These are phyloP conservation scores for Crossaster papposus DNA, from an alignment of 53 echinoderm and acorn worm species.

Conservation along the genomic window DNA sequence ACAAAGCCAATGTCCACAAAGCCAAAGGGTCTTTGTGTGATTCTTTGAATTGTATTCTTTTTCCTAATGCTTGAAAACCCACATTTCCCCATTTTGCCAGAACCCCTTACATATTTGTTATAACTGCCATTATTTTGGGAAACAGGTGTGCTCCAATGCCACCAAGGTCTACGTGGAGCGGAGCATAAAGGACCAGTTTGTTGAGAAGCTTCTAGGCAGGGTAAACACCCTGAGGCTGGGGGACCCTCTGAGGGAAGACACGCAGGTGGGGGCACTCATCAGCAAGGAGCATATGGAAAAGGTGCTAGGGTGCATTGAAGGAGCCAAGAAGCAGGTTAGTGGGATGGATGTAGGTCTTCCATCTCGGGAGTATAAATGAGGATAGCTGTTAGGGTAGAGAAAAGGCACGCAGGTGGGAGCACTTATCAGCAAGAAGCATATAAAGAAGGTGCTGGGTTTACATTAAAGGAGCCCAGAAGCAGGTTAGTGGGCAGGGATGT, in stretches of 20 bases:
- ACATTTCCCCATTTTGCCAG: too few species aligned
- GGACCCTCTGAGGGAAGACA: conserved; percentile 78
- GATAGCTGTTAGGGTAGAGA: too few species aligned
- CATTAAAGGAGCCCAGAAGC: conserved; percentile 85
- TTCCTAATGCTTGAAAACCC: too few species aligned
- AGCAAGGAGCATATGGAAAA: conserved; percentile 82
- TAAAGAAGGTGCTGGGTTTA: conserved; percentile 84
- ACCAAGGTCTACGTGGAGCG: conserved; percentile 91
- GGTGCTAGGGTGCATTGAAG: conserved; percentile 82
- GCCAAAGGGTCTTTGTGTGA: too few species aligned
- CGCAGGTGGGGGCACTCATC: conserved; percentile 86
- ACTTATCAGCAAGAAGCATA: conserved; percentile 76
- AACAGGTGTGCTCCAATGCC: conserved; percentile 93
- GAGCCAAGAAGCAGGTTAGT: conserved; percentile 89
- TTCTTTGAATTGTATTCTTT: too few species aligned
- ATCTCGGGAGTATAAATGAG: too few species aligned
- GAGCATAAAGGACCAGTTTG: conserved; percentile 82
- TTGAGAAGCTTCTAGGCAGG: conserved; percentile 73
- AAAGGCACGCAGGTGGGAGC: conserved; percentile 91
- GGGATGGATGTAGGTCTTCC: too few species aligned
- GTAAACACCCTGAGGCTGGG: conserved; percentile 85
- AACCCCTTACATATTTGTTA: too few species aligned
- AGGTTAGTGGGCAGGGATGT: conserved; percentile 66
- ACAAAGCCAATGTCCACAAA: too few species aligned
- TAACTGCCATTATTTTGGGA: not conserved